Percentiles rank a stretch among this genome's conserved stretches.
Evolutionary conservation across 2,113 vertebrate species (phyloP).

Genomic region (Grus americana): DNA sequence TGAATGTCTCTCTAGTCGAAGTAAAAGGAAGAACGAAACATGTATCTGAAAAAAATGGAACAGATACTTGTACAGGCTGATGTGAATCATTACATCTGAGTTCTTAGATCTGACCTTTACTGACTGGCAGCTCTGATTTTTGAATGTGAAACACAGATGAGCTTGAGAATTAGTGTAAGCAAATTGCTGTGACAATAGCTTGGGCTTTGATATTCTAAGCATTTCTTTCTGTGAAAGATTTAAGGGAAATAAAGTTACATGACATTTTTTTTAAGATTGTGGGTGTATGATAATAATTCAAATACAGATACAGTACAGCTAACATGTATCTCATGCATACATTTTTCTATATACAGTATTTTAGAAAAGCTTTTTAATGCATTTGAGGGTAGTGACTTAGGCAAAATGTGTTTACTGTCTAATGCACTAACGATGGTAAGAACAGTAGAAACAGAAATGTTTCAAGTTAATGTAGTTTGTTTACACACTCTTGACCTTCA

Average conservation of each 20-base stretch:
- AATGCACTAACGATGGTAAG: not conserved
- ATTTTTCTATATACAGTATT: not conserved
- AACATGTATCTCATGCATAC: not conserved
- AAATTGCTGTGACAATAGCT: not conserved
- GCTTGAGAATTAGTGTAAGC: not conserved
- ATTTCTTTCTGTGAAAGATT: not conserved
- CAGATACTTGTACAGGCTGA: not conserved
- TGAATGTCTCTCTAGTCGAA: not conserved
- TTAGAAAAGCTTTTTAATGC: not conserved
- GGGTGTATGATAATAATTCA: not conserved
- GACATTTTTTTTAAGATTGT: not conserved
- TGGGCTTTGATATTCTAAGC: not conserved
- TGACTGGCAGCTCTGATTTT: not conserved
- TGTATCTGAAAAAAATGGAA: not conserved
- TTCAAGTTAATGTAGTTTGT: not conserved
- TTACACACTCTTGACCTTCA: not conserved
- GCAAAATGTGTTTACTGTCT: not conserved
- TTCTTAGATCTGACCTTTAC: not conserved
- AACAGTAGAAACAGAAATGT: not conserved
- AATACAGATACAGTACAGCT: too few relatives aligned
- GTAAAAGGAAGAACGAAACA: not conserved
- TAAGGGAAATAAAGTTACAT: not conserved
- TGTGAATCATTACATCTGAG: not conserved
- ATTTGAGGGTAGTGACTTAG: not conserved
- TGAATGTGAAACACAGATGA: not conserved